phyloP scores from a whole-genome alignment of 2,113 vertebrate species.

The Sinosuthora webbiana region DNA sequence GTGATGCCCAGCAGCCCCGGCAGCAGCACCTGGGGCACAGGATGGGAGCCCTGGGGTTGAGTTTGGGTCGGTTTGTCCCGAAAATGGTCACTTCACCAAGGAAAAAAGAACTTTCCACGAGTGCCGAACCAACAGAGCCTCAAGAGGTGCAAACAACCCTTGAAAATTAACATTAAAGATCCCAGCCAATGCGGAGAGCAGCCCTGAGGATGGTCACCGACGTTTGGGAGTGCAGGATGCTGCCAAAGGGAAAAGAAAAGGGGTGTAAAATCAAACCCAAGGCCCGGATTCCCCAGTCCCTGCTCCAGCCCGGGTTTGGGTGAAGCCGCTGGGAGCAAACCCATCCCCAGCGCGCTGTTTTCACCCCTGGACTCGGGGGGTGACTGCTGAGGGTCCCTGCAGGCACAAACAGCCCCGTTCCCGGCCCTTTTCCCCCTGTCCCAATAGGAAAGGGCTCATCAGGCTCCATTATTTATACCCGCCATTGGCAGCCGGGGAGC shows the following conservation, averaged over 20 bases:
- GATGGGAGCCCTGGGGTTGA: accelerated
- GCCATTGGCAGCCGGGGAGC: too few relatives aligned
- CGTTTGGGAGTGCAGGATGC: neutral
- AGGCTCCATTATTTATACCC: neutral
- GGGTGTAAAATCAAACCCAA: neutral
- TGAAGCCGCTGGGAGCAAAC: neutral
- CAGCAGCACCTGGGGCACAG: neutral
- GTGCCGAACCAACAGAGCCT: neutral
- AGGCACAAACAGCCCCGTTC: neutral
- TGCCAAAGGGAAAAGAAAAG: neutral
- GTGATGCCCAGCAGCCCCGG: accelerated
- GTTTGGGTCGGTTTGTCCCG: neutral
- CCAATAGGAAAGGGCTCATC: neutral
- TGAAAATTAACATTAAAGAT: neutral
- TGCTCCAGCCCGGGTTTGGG: accelerated
- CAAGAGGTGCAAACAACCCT: too few relatives aligned
- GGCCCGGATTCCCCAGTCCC: neutral
- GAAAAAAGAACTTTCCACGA: neutral
- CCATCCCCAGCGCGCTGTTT: accelerated
- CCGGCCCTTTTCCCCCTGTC: neutral
- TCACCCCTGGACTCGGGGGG: neutral
- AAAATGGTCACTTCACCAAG: neutral
- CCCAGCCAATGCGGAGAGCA: accelerated
- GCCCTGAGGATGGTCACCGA: accelerated
- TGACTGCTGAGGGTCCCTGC: neutral